These are phyloP conservation scores for Zosterops pallidus DNA, from an alignment of 2,113 vertebrate genomes.

Conservation along the genomic window DNA sequence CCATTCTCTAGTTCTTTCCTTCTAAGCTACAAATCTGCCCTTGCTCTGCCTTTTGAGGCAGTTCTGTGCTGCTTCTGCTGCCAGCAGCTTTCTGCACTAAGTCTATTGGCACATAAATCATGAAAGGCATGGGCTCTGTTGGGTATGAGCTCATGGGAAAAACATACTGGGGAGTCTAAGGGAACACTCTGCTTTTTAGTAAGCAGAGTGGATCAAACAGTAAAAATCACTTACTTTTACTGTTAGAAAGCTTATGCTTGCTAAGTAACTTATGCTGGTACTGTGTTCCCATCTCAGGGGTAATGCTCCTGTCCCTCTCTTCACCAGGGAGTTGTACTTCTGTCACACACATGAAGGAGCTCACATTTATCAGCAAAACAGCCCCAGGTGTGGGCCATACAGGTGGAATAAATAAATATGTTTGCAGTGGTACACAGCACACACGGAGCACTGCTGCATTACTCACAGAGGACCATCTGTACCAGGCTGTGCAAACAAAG, in stretches of 20 bases:
- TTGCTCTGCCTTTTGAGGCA: background rate
- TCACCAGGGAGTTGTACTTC: background rate
- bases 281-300: accelerated
- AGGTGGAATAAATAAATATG: background rate
- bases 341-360: background rate
- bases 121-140: background rate
- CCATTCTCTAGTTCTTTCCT: background rate
- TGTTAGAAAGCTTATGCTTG: background rate
- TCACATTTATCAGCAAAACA: background rate
- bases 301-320: background rate
- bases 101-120: accelerated
- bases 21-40: background rate
- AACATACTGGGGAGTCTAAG: background rate
- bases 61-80: background rate
- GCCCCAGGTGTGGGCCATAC: background rate
- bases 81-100: background rate
- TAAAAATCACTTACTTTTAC: background rate
- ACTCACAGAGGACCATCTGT: background rate
- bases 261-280: background rate
- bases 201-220: background rate
- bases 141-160: background rate
- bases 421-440: background rate
- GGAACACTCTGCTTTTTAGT: background rate
- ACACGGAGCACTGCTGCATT: background rate
- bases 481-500: background rate